These are phyloP conservation scores for Dasysyrphus tricinctus DNA, from an alignment of 2,888 invertebrate genomes.

Conservation along the genomic window DNA sequence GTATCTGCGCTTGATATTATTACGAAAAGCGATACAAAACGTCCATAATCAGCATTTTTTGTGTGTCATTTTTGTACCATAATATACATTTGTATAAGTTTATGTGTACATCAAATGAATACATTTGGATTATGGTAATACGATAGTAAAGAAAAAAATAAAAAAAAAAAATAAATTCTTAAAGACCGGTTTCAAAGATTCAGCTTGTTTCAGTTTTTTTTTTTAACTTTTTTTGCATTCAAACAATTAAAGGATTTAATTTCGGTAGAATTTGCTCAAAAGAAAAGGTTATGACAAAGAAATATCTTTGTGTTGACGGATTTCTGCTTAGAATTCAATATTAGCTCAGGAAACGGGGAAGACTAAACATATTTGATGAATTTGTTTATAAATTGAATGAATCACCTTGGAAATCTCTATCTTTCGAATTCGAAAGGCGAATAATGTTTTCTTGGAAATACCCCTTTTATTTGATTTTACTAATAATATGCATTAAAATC, in stretches of 20 bases:
- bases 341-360: constrained; percentile 23
- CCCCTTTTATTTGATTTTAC: constrained; percentile 22
- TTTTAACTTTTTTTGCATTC: constrained; percentile 14
- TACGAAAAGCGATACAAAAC: constrained; percentile 44
- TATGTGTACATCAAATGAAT: constrained; percentile 27
- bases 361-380: neutral
- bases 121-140: constrained; percentile 67
- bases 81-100: constrained; percentile 21
- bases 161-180: neutral
- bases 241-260: constrained; percentile 44
- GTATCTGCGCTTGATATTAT: neutral
- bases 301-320: neutral
- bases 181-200: constrained; percentile 67
- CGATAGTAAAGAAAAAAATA: constrained; percentile 30
- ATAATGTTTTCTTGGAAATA: constrained; percentile 53
- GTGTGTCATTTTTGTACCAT: constrained; percentile 23
- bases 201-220: constrained; percentile 28
- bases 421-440: neutral
- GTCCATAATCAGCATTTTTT: constrained; percentile 35
- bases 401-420: constrained; percentile 41
- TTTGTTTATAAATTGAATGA: constrained; percentile 24
- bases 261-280: constrained; percentile 50
- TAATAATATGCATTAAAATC: neutral
- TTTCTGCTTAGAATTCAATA: neutral
- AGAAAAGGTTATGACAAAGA: neutral